Conservation (phyloP, 2,797 vertebrate species). For the Enteromius paludinosus region DNA sequence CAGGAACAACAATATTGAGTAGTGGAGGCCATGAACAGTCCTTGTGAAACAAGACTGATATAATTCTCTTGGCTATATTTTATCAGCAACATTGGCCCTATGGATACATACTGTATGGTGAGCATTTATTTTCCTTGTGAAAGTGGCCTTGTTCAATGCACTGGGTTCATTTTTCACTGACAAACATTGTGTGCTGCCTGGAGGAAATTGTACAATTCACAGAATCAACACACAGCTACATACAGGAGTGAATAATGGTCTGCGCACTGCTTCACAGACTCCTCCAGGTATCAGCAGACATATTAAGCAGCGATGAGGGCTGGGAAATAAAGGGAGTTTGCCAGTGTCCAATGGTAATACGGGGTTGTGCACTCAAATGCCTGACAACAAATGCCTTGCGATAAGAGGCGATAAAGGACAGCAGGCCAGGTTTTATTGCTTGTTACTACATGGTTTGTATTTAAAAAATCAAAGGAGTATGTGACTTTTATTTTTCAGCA, state of each 20-base stretch:
- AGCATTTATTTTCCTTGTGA: slow-evolving; percentile 63
- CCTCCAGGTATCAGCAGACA: slow-evolving; percentile 51
- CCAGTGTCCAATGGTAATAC: slow-evolving; percentile 30
- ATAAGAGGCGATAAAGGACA: slow-evolving; percentile 18
- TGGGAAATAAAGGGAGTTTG: slow-evolving; percentile 19
- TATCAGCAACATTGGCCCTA: slow-evolving; percentile 64
- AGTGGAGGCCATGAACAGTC: slow-evolving; percentile 58
- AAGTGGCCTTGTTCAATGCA: slow-evolving; percentile 64
- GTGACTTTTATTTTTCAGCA: not conserved
- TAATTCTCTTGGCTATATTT: slow-evolving; percentile 69
- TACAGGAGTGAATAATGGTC: slow-evolving; percentile 53
- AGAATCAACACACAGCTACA: slow-evolving; percentile 56
- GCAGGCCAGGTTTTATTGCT: not conserved
- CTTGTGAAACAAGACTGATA: slow-evolving; percentile 70
- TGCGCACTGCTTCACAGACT: not conserved
- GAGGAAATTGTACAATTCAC: slow-evolving; percentile 40
- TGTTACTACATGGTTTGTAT: not conserved
- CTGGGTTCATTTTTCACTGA: slow-evolving; percentile 64
- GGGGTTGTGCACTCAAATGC: slow-evolving; percentile 20
- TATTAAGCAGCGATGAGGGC: slow-evolving; percentile 39
- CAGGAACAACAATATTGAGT: slow-evolving; percentile 67
- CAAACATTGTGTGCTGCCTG: slow-evolving; percentile 66
- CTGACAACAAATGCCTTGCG: slow-evolving; percentile 8
- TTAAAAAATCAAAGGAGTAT: not conserved
- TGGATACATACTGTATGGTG: slow-evolving; percentile 62